Evolutionary conservation across 2,797 vertebrate species (phyloP).

Genomic region (Gadopsis marmoratus): DNA sequence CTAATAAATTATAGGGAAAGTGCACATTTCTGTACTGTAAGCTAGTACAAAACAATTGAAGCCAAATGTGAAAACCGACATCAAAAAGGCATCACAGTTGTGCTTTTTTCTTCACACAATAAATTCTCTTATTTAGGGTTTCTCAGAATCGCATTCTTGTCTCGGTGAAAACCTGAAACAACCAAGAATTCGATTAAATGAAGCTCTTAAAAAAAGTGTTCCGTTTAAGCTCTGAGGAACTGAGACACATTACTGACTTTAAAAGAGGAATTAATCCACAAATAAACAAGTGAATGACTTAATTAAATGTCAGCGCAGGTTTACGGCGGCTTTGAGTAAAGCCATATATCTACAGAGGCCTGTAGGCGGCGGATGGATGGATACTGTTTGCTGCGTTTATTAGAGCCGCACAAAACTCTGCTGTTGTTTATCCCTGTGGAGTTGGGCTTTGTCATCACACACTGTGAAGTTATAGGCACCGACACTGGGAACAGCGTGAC

Average conservation of each 20-base stretch:
- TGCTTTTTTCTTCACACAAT: neutral
- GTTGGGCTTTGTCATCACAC: constrained; percentile 74
- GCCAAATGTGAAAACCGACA: neutral
- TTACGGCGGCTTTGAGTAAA: constrained; percentile 28
- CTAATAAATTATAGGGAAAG: neutral
- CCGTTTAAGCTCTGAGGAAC: neutral
- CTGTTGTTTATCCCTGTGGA: constrained; percentile 71
- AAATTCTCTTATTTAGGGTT: neutral
- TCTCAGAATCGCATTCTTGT: neutral
- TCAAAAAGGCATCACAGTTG: too few species aligned
- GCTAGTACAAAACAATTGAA: neutral
- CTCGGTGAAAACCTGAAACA: neutral
- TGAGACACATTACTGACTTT: constrained; percentile 24
- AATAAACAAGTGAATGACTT: constrained; percentile 32
- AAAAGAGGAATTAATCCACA: constrained; percentile 41
- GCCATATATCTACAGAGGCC: constrained; percentile 25
- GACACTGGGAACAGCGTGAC: constrained; percentile 85
- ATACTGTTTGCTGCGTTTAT: constrained; percentile 44
- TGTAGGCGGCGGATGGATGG: neutral
- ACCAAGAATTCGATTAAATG: neutral
- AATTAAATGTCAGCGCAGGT: constrained; percentile 28
- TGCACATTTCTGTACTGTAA: neutral
- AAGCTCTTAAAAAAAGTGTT: constrained; percentile 5
- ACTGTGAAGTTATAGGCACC: constrained; percentile 76
- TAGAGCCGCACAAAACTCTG: constrained; percentile 58